Conservation (phyloP, 2,888 invertebrate species). For the Acleris holmiana region DNA sequence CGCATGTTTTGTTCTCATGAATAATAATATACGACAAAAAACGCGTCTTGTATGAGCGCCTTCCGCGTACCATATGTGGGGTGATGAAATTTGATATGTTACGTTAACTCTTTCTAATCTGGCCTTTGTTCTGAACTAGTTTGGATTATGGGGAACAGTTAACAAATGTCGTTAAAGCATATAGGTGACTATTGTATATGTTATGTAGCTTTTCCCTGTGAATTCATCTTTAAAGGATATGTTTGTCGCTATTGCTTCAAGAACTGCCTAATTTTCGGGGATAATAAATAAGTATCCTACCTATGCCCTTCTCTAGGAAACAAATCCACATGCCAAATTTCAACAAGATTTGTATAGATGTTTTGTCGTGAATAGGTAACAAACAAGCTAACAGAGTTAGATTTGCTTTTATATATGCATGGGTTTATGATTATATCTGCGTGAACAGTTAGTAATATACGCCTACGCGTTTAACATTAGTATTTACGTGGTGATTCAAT, state of each 20-base stretch:
- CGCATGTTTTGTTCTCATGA: conserved; percentile 23
- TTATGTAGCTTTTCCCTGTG: not conserved
- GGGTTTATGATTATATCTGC: not conserved
- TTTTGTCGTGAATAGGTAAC: too few relatives aligned
- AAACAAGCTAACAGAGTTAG: too few relatives aligned
- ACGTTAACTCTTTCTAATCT: conserved; percentile 18
- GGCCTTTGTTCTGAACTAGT: conserved; percentile 10
- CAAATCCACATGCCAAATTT: too few relatives aligned
- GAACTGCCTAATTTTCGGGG: too few relatives aligned
- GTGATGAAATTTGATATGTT: conserved; percentile 26
- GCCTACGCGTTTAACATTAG: conserved; percentile 11
- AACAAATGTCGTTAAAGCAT: not conserved
- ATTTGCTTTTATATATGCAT: too few relatives aligned
- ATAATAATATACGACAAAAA: conserved; percentile 30
- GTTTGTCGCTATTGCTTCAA: too few relatives aligned
- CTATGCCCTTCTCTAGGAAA: too few relatives aligned
- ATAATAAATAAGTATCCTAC: too few relatives aligned
- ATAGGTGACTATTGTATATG: not conserved
- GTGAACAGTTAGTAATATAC: conserved; percentile 2
- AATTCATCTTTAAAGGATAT: too few relatives aligned
- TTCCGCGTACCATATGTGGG: conserved; percentile 21
- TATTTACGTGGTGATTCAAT: not conserved
- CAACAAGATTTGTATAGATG: too few relatives aligned
- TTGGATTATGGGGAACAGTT: not conserved
- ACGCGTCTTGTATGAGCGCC: conserved; percentile 1